phyloP scores from a whole-genome alignment of 2,797 vertebrate genomes.

The Poeciliopsis gracilis region DNA sequence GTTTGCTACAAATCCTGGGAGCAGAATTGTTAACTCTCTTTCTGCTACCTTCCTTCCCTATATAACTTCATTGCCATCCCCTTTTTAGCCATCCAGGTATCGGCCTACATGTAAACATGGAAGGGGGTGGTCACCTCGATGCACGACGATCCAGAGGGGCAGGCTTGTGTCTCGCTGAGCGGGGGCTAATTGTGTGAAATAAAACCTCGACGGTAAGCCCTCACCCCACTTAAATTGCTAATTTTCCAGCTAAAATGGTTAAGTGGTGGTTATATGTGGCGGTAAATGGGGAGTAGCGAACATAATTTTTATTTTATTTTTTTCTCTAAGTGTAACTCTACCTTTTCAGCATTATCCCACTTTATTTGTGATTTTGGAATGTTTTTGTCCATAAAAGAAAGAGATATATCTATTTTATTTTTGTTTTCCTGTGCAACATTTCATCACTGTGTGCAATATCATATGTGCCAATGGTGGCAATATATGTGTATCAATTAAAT shows the following conservation, averaged over 20 bases:
- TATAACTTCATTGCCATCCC: slow-evolving; percentile 48
- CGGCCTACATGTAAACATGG: slow-evolving; percentile 85
- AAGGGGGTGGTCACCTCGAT: slow-evolving; percentile 80
- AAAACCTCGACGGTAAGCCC: slow-evolving; percentile 47
- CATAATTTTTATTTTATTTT: slow-evolving; percentile 59
- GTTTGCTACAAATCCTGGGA: slow-evolving; percentile 57
- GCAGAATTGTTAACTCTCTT: slow-evolving; percentile 61
- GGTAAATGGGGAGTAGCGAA: slow-evolving; percentile 78
- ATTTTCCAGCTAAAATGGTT: slow-evolving; percentile 72
- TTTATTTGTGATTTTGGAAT: slow-evolving; percentile 83
- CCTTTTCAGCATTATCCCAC: slow-evolving; percentile 82
- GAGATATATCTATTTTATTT: slow-evolving; percentile 49
- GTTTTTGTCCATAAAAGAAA: slow-evolving; percentile 81
- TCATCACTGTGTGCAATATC: slow-evolving; percentile 89
- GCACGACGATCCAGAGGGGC: slow-evolving; percentile 74
- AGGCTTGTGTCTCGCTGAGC: slow-evolving; percentile 62
- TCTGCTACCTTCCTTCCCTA: slow-evolving; percentile 61
- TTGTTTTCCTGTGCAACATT: slow-evolving; percentile 82
- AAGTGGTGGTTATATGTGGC: slow-evolving; percentile 44
- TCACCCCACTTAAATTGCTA: slow-evolving; percentile 47
- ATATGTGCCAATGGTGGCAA: slow-evolving; percentile 87
- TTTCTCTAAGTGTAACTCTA: slow-evolving; percentile 60
- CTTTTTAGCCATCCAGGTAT: slow-evolving; percentile 79
- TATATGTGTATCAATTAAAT: slow-evolving; percentile 89
- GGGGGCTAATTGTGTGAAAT: slow-evolving; percentile 53